These are phyloP conservation scores for Diploptera punctata DNA, from an alignment of 2,888 invertebrate species.

Conservation along the genomic window DNA sequence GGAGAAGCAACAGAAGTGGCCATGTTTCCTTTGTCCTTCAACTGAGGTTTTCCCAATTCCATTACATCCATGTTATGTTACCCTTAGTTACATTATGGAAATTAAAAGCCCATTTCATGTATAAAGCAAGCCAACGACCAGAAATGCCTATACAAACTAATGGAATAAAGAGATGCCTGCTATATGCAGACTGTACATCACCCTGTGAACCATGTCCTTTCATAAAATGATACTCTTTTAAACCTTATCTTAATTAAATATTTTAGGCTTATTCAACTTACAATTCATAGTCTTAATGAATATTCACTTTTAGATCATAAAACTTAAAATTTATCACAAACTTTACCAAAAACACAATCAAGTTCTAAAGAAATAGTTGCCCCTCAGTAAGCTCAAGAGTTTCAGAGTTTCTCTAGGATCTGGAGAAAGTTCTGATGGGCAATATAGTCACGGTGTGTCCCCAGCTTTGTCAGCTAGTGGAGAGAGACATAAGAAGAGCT, in stretches of 20 bases:
- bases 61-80: neutral
- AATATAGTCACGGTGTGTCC: neutral
- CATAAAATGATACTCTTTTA: neutral
- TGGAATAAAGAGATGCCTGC: neutral
- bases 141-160: neutral
- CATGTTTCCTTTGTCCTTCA: neutral
- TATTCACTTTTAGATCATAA: neutral
- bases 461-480: neutral
- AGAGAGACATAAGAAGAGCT: constrained; percentile 16
- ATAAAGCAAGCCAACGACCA: neutral
- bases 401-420: neutral
- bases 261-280: neutral
- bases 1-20: neutral
- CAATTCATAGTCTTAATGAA: neutral
- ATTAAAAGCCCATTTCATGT: neutral
- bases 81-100: neutral
- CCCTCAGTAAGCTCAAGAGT: constrained; percentile 28
- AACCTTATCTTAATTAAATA: neutral
- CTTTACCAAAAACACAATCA: neutral
- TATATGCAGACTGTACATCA: neutral
- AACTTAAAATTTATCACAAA: neutral
- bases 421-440: too few species aligned
- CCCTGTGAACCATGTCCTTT: neutral
- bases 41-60: neutral
- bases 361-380: neutral